phyloP scores from a whole-genome alignment of 2,113 vertebrate species.

The Vicugna pacos region DNA sequence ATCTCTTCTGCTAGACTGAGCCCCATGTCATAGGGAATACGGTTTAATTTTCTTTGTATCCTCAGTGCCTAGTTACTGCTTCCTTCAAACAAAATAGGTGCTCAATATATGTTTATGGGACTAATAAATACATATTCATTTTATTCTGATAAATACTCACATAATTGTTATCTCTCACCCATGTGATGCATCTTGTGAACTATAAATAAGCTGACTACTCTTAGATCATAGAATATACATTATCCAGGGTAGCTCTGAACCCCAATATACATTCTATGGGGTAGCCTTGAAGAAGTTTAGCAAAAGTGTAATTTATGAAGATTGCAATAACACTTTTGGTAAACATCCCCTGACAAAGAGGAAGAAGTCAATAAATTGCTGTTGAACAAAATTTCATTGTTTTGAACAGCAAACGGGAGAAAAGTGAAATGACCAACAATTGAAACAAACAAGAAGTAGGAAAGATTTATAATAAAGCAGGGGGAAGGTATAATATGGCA shows the following conservation, averaged over 20 bases:
- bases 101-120: not conserved
- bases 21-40: not conserved
- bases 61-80: not conserved
- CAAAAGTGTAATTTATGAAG: not conserved
- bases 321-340: not conserved
- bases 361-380: not conserved
- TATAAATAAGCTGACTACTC: not conserved
- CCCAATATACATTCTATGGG: not conserved
- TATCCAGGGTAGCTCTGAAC: not conserved
- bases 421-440: not conserved
- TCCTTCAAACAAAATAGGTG: not conserved
- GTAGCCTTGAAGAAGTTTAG: not conserved
- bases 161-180: not conserved
- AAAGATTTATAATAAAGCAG: not conserved
- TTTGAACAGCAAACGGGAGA: not conserved
- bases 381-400: not conserved
- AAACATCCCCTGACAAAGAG: not conserved
- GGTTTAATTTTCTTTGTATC: not conserved
- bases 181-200: not conserved
- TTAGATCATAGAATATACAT: not conserved
- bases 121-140: not conserved
- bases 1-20: not conserved
- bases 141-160: not conserved
- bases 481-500: not conserved
- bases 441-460: not conserved